Percentiles rank a stretch among this genome's conserved stretches.
Conservation (phyloP, 2,888 invertebrate genomes). For the Eubasilissa splendida region DNA sequence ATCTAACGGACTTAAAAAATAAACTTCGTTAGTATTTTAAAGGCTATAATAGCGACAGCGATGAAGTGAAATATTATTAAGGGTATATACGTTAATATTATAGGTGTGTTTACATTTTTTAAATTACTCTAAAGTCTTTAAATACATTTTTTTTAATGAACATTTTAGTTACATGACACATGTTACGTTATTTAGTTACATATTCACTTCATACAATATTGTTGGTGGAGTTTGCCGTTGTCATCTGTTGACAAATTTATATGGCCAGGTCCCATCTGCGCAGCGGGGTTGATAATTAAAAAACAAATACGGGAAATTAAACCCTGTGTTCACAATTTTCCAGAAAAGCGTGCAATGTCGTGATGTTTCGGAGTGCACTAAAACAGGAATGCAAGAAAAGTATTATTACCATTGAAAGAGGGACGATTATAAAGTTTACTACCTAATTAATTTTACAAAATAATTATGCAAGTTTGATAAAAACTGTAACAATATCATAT, state of each 20-base stretch:
- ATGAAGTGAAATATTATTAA: no score
- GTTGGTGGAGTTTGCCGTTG: neutral
- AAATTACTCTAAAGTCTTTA: no score
- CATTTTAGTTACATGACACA: neutral
- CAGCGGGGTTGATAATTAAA: constrained; percentile 42
- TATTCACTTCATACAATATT: neutral
- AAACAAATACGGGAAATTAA: constrained; percentile 50
- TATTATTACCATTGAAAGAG: constrained; percentile 31
- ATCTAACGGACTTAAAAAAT: no score
- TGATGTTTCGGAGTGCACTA: constrained; percentile 26
- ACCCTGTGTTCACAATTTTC: constrained; percentile 39
- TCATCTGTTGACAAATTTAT: constrained; percentile 48
- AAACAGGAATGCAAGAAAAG: constrained; percentile 39
- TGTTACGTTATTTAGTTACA: neutral
- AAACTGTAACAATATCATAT: no score
- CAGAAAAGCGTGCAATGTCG: constrained; percentile 19
- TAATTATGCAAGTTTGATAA: no score
- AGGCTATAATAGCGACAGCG: no score
- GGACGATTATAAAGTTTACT: constrained; percentile 14
- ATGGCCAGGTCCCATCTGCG: constrained; percentile 42
- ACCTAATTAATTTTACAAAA: no score
- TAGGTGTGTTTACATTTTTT: no score
- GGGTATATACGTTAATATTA: no score
- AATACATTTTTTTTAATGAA: no score
- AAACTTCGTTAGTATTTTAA: no score